Base-by-base conservation (phyloP, 2,888 invertebrate species). In the Napeogenes sylphis region DNA sequence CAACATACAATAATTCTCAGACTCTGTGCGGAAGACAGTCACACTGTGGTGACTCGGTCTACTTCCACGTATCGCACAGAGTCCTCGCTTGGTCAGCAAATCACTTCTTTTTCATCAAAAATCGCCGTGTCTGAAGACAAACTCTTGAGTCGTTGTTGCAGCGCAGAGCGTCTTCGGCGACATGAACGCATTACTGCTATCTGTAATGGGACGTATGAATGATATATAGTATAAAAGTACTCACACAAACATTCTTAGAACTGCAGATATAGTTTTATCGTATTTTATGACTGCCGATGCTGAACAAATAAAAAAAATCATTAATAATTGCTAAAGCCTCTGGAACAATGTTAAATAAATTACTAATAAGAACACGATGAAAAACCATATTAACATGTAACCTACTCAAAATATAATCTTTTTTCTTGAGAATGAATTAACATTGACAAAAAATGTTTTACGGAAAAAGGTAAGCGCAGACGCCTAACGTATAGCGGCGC, bases 11-110 rank as follows among this genome's bases (percentile, higher is more conserved):
- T 57, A 45, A 45, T 51, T 33, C 38, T 47, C 21, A 21, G 90
- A 90, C 90, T 83, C 90, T 83, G 81, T 67, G 80, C 84, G 74
- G 73, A 80, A 78, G 75, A 70, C 77, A 91, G 93, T 96, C 96
- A 97, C 92, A 97, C 96, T 72, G 97, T 97, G 79, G 96, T 97
- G 81, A 97, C 96, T 70, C 96, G 93, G 85, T 97, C 97, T 75
- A 97, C 94, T 89, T 97, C 96, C 82, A 96, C 95, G 87, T 96
- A 97, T 83, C 96, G 95, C 91, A 96, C 96, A 94, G 96, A 96
- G 95, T 95, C 95, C 93, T 96, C 96, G 94, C 94, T 96, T 93
- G 96, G 96, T 97, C 97, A 97, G 96, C 96, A 96, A 93, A 96
- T 96, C 91, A 96, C 95, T 86, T 96, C 96, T 85, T 96, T 96